Percentiles rank a stretch among this genome's conserved stretches.
Conservation (phyloP, 2,888 invertebrate genomes). For the Acrobasis repandana region DNA sequence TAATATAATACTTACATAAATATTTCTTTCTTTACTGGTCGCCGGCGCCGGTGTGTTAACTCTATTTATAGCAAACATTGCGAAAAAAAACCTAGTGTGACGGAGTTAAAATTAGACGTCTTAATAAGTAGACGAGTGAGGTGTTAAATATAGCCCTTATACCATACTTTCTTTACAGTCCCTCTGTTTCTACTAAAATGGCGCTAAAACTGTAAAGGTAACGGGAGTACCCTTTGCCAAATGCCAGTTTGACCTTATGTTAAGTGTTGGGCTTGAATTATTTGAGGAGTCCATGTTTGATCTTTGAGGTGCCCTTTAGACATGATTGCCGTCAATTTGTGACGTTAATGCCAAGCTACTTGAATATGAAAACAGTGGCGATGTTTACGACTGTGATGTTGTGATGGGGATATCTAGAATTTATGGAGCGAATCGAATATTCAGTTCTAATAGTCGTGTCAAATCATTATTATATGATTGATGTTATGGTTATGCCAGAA, state of each 20-base stretch:
- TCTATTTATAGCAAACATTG: too few species aligned
- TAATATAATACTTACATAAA: too few species aligned
- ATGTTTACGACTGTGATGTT: slow-evolving; percentile 2
- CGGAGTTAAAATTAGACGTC: too few species aligned
- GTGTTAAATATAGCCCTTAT: not conserved
- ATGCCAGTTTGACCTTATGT: slow-evolving; percentile 82
- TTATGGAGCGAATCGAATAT: too few species aligned
- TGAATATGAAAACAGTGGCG: slow-evolving; percentile 23
- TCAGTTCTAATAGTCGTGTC: too few species aligned
- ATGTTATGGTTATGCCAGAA: too few species aligned
- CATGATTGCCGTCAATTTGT: slow-evolving; percentile 68
- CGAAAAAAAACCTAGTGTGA: too few species aligned
- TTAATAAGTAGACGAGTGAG: not conserved
- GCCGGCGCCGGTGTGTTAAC: too few species aligned
- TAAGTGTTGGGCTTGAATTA: slow-evolving; percentile 69
- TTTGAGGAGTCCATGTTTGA: slow-evolving; percentile 63
- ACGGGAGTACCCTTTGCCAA: slow-evolving; percentile 45
- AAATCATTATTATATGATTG: too few species aligned
- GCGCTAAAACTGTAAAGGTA: slow-evolving; percentile 32
- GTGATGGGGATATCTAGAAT: not conserved
- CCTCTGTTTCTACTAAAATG: slow-evolving; percentile 55
- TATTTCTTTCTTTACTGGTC: too few species aligned
- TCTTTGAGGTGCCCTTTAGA: slow-evolving; percentile 71
- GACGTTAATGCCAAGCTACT: slow-evolving; percentile 42
- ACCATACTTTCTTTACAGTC: slow-evolving; percentile 33